These are phyloP conservation scores for Miltochrista miniata DNA, from an alignment of 2,888 invertebrate genomes.

Conservation along the genomic window DNA sequence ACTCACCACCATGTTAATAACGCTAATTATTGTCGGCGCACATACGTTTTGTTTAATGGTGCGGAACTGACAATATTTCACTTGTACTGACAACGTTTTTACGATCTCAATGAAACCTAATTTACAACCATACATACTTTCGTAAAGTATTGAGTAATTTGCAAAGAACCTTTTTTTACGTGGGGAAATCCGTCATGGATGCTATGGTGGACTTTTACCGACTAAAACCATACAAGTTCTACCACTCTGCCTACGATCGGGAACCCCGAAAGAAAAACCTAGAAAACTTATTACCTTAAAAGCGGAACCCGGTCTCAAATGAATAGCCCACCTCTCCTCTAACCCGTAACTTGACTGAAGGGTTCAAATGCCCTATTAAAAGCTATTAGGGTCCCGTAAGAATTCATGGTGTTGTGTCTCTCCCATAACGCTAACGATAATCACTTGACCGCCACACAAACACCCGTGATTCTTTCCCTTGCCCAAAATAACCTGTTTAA, in stretches of 20 bases:
- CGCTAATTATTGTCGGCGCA: conserved; percentile 24
- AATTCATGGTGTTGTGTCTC: not conserved
- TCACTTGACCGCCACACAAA: conserved; percentile 1
- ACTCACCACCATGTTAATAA: conserved; percentile 17
- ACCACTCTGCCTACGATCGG: too few species aligned
- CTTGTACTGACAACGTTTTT: conserved; percentile 1
- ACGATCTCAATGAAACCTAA: too few species aligned
- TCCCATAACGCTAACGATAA: not conserved
- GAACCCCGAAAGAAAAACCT: too few species aligned
- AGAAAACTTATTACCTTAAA: too few species aligned
- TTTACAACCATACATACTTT: too few species aligned
- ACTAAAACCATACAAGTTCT: too few species aligned
- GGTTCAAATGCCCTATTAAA: not conserved
- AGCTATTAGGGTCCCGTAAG: not conserved
- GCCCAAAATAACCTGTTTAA: conserved; percentile 28
- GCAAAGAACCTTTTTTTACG: too few species aligned
- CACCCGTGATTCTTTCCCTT: conserved; percentile 13
- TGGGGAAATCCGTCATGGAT: too few species aligned
- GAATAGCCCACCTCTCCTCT: not conserved
- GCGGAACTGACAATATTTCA: conserved; percentile 14
- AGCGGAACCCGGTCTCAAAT: not conserved
- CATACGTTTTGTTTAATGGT: conserved; percentile 8
- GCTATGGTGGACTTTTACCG: too few species aligned
- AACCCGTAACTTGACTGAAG: not conserved
- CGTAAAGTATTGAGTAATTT: too few species aligned